Percentiles rank a stretch among this genome's conserved stretches.
These are phyloP conservation scores for Brachyhypopomus occidentalis DNA, from an alignment of 2,113 vertebrate species.

Conservation along the genomic window DNA sequence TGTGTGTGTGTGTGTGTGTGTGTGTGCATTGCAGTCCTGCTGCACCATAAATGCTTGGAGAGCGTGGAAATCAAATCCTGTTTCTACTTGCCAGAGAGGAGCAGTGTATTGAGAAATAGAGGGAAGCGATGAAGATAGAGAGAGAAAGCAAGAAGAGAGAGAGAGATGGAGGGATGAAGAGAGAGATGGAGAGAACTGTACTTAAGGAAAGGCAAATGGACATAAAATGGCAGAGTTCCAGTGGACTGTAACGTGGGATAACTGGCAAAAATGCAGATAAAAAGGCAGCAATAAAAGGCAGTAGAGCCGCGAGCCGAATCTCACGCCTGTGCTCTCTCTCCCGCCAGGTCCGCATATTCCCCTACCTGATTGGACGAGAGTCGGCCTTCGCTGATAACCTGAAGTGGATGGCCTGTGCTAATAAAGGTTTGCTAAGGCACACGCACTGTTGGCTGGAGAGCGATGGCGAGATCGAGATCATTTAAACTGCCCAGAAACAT, in stretches of 20 bases:
- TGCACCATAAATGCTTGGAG: slow-evolving; percentile 29
- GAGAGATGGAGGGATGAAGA: not conserved
- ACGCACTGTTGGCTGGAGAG: not conserved
- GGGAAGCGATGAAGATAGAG: not conserved
- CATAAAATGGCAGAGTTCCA: not conserved
- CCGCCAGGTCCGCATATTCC: slow-evolving; percentile 94
- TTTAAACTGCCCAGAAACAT: not conserved
- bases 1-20: slow-evolving; percentile 38
- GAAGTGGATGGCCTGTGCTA: slow-evolving; percentile 99
- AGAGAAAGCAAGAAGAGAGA: not conserved
- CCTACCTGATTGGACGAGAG: slow-evolving; percentile 97
- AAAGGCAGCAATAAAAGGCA: not conserved
- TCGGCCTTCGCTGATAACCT: slow-evolving; percentile 97
- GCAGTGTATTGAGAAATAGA: slow-evolving; percentile 52
- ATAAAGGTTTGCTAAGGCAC: slow-evolving; percentile 85
- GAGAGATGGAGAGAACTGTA: slow-evolving; percentile 1
- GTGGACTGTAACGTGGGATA: not conserved
- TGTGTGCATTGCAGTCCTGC: slow-evolving; percentile 23
- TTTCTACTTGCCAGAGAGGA: slow-evolving; percentile 50
- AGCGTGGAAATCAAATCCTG: slow-evolving; percentile 48
- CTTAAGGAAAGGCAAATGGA: not conserved
- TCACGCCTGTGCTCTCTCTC: slow-evolving; percentile 32
- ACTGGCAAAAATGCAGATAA: not conserved
- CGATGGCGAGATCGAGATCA: too few species aligned
- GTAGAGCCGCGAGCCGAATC: not conserved